These are phyloP conservation scores for Gymnopithys bicolor DNA, from an alignment of 2,797 vertebrate genomes.

Conservation along the genomic window DNA sequence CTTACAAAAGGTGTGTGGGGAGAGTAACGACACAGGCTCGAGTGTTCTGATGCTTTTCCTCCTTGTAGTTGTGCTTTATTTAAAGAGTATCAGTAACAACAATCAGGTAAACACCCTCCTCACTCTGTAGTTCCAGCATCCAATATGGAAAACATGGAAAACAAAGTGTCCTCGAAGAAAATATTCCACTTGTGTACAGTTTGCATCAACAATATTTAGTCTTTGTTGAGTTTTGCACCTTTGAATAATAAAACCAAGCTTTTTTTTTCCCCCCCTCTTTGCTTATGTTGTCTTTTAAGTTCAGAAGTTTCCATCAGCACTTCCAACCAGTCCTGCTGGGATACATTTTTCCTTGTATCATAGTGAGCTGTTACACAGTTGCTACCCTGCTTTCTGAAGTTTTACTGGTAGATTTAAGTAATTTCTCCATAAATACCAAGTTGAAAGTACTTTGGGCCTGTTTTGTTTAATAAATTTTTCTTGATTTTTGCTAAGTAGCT, in stretches of 20 bases:
- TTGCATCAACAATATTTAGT: neutral
- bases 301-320: neutral
- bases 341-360: neutral
- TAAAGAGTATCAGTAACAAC: neutral
- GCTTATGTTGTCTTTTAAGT: neutral
- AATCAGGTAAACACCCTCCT: neutral
- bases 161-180: neutral
- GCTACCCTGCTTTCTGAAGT: neutral
- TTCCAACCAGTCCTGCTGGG: neutral
- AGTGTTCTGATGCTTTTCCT: neutral
- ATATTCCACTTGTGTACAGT: neutral
- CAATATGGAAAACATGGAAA: neutral
- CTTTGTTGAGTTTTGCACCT: neutral
- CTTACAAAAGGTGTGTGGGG: neutral
- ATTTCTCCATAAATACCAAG: neutral
- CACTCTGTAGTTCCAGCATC: neutral
- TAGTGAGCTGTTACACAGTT: neutral
- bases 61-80: neutral
- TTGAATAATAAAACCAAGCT: neutral
- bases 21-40: fast-evolving
- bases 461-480: neutral
- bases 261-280: neutral
- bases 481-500: neutral
- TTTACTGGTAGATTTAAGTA: neutral
- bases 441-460: neutral